Evolutionary conservation across 2,113 vertebrate genomes (phyloP), one percentile per base, ranked within the genome.

Genomic region (Varanus komodoensis): DNA sequence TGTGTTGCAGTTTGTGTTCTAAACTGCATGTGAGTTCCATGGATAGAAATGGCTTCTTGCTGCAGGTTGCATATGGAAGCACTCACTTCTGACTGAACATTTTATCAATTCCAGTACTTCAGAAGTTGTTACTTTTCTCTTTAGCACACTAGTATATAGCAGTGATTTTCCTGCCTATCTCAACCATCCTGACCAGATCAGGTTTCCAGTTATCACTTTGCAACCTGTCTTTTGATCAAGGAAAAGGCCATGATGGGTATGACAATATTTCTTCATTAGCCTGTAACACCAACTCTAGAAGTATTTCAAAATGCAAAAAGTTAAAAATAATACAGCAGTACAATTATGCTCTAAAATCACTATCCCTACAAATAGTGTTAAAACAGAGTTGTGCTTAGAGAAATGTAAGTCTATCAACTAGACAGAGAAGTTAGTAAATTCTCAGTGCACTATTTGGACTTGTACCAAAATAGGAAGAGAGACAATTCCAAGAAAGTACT

Each of bases 401-500:
- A 94, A 93, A 74, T 87, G 23, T 9, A 44, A 89, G 87, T 93
- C 86, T 81, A 71, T 6, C 4, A 29, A 91, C 89, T 94, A 83
- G 82, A 82, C 34, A 80, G 91, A 92, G 71, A 94, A 95, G 94
- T 91, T 89, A 87, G 67, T 89, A 80, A 93, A 88, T 73, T 93
- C 25, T 94, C 84, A 96, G 95, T 93, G 68, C 92, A 91, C 93
- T 92, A 94, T 29, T 34, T 79, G n/a, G 23, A 67, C 38, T 23
- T 67, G 38, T 44, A 61, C 17, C 9, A 93, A 94, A 93, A 80
- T 12, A 7, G 34, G 6, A 27, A 38, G 93, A 92, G 94, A 93
- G 34, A 92, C 84, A 92, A 91, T 92, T 88, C 94, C 92, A 92
- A 93, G 84, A 96, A 95, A 94, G 95, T 95, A 93, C 94, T 92